phyloP scores from a whole-genome alignment of 2,113 vertebrate genomes.

The Atlantisia rogersi region DNA sequence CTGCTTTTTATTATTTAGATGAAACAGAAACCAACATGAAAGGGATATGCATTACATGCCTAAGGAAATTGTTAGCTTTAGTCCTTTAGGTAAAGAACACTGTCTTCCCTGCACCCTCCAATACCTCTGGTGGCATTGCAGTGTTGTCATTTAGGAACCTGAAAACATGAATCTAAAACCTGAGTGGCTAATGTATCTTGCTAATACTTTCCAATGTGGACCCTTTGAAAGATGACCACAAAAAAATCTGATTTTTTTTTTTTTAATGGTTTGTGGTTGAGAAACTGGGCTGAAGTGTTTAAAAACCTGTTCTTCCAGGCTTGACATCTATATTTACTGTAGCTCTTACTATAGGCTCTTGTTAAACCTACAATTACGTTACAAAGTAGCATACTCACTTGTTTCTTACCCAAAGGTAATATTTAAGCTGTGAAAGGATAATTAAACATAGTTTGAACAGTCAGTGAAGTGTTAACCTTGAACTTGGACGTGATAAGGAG shows the following conservation, averaged over 20 bases:
- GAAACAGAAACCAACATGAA: not conserved
- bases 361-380: not conserved
- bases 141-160: not conserved
- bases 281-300: not conserved
- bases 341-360: not conserved
- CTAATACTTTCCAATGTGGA: not conserved
- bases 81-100: not conserved
- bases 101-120: not conserved
- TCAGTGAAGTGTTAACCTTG: not conserved
- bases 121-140: not conserved
- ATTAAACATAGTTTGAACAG: not conserved
- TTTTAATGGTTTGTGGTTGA: not conserved
- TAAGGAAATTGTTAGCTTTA: not conserved
- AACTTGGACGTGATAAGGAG: not conserved
- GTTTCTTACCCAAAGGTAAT: not conserved
- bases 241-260: not conserved
- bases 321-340: not conserved
- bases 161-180: not conserved
- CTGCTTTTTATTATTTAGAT: not conserved
- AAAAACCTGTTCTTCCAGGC: not conserved
- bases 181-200: not conserved
- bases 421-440: not conserved
- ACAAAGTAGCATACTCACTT: not conserved
- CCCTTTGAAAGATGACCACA: not conserved
- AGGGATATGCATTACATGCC: not conserved